Percentiles rank a stretch among this genome's conserved stretches.
Conservation (phyloP, 2,888 invertebrate species). For the Helobdella robusta region DNA sequence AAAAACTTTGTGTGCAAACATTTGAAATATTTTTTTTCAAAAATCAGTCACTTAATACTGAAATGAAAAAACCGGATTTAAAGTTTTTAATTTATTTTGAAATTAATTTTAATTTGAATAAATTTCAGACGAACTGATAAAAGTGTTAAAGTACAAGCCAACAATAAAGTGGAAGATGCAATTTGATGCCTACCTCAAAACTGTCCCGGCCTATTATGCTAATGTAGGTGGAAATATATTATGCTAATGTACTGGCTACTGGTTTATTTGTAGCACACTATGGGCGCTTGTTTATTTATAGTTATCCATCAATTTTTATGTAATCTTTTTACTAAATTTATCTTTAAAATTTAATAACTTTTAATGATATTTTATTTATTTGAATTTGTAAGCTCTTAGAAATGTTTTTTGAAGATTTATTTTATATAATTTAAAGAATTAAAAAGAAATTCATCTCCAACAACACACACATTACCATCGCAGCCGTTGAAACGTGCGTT, state of each 20-base stretch:
- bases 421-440: no score
- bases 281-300: no score
- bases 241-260: no score
- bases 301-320: no score
- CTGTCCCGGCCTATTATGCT: slow-evolving; percentile 88
- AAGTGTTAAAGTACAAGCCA: slow-evolving; percentile 80
- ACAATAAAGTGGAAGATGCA: slow-evolving; percentile 82
- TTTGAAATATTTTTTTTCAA: no score
- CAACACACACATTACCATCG: no score
- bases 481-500: slow-evolving; percentile 81
- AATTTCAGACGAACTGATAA: slow-evolving; percentile 71
- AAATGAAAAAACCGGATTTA: no score
- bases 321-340: no score
- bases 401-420: neutral
- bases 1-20: no score
- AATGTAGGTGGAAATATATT: slow-evolving; percentile 37
- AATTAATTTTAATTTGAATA: neutral
- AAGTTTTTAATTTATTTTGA: neutral
- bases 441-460: no score
- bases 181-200: slow-evolving; percentile 84
- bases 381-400: neutral
- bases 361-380: neutral
- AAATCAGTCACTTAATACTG: no score
- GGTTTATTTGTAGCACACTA: no score
- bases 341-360: neutral